A percentile compares a stretch with the other conserved stretches of the same genome.
Evolutionary conservation across 1,140 invertebrate species (phyloP).

Genomic region (Platyura marginata): DNA sequence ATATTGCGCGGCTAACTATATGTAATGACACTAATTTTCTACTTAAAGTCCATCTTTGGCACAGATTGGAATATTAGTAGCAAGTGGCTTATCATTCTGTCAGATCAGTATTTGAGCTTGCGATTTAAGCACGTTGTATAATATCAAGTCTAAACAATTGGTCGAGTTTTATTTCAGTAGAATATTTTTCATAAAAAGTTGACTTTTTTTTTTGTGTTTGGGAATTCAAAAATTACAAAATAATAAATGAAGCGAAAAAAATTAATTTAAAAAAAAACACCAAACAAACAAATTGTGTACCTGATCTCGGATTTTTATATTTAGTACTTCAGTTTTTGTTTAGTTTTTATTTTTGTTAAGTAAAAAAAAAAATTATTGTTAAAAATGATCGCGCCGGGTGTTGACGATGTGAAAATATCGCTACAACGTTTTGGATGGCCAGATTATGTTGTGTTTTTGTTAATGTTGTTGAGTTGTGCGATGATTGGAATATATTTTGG

Average conservation of each 20-base stretch:
- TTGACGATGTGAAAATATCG: constrained; percentile 35
- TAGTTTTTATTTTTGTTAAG: neutral
- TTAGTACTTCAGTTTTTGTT: neutral
- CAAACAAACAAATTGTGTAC: neutral
- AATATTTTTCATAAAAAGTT: neutral
- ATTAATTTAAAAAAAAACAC: neutral
- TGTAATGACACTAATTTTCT: neutral
- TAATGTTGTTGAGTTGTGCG: constrained; percentile 51
- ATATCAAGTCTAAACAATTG: neutral
- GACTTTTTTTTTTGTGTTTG: neutral
- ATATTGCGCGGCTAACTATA: too few relatives aligned
- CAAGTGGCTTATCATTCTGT: neutral
- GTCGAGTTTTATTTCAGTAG: neutral
- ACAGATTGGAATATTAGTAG: neutral
- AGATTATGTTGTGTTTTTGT: constrained; percentile 51
- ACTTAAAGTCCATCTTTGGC: neutral
- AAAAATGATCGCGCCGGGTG: constrained; percentile 13
- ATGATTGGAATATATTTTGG: constrained; percentile 64
- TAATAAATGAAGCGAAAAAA: constrained; percentile 1
- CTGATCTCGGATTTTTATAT: neutral
- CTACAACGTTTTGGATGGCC: constrained; percentile 42
- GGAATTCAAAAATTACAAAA: neutral
- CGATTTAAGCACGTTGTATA: neutral
- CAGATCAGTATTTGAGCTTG: neutral
- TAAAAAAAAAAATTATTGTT: neutral